Evolutionary conservation across 2,888 invertebrate genomes (phyloP).

Genomic region (Serrognathus titanus): DNA sequence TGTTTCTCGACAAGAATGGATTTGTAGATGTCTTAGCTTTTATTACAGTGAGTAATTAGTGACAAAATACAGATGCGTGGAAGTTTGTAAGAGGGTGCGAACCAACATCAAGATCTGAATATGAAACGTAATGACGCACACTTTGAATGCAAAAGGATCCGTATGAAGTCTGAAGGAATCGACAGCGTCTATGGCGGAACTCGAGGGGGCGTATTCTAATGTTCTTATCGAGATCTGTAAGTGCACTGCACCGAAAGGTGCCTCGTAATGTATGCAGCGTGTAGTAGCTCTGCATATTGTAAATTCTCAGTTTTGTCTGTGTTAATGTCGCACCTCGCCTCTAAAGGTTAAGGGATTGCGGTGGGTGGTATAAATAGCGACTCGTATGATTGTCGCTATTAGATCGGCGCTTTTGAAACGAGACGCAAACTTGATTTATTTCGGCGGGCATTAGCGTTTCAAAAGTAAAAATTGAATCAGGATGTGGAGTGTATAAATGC

Average conservation of each 20-base stretch:
- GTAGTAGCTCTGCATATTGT: conserved; percentile 17
- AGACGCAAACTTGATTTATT: background rate
- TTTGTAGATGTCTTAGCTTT: no score
- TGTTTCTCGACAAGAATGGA: no score
- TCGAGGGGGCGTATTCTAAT: conserved; percentile 21
- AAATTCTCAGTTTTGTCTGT: conserved; percentile 19
- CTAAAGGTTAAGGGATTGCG: conserved; percentile 13
- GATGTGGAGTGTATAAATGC: no score
- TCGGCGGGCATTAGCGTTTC: background rate
- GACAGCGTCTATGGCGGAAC: conserved; percentile 2
- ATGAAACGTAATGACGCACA: background rate
- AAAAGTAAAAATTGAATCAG: background rate
- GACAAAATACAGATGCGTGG: no score
- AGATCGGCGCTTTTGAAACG: background rate
- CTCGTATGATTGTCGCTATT: background rate
- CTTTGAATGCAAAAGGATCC: conserved; percentile 3
- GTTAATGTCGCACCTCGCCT: conserved; percentile 10
- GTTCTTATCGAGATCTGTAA: conserved; percentile 22
- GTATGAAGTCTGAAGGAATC: background rate
- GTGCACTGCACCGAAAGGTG: conserved; percentile 20
- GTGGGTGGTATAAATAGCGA: conserved; percentile 1
- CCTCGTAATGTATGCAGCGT: conserved; percentile 20
- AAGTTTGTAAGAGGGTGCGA: no score
- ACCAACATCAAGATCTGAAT: background rate
- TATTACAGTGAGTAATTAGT: no score